Percentiles rank a stretch among this genome's conserved stretches.
These are phyloP conservation scores for Elephantulus edwardii DNA, from an alignment of 2,113 vertebrate species.

Conservation along the genomic window DNA sequence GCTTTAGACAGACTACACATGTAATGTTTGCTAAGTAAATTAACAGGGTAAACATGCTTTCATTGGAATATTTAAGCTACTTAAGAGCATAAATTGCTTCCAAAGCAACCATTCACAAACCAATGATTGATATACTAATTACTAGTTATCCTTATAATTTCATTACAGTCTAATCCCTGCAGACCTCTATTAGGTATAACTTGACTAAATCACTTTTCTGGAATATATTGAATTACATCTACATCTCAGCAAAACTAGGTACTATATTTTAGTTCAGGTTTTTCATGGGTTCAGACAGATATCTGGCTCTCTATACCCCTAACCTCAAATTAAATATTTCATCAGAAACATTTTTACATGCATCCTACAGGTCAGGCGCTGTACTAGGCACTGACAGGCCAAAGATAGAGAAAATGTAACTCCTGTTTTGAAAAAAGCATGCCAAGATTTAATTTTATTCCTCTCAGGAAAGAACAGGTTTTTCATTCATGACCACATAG, in stretches of 20 bases:
- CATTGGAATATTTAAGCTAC: slow-evolving; percentile 51
- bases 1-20: slow-evolving; percentile 21
- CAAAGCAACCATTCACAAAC: slow-evolving; percentile 48
- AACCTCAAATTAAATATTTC: slow-evolving; percentile 20
- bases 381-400: neutral
- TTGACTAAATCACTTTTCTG: slow-evolving; percentile 17
- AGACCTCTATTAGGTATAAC: neutral
- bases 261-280: neutral
- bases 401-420: neutral
- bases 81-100: slow-evolving; percentile 62
- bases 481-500: neutral
- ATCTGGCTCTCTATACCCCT: neutral
- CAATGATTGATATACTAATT: slow-evolving; percentile 59
- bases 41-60: slow-evolving; percentile 42
- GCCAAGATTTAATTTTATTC: neutral
- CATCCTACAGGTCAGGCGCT: neutral
- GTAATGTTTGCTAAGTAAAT: slow-evolving; percentile 54
- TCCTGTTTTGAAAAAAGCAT: neutral
- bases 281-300: neutral
- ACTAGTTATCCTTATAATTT: slow-evolving; percentile 50
- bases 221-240: neutral
- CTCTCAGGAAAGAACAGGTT: neutral
- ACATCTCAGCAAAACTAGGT: neutral
- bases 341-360: neutral
- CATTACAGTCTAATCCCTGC: slow-evolving; percentile 18